Percentiles rank a stretch among this genome's conserved stretches.
Conservation (phyloP, 2,797 vertebrate species). For the Acropternis orthonyx region DNA sequence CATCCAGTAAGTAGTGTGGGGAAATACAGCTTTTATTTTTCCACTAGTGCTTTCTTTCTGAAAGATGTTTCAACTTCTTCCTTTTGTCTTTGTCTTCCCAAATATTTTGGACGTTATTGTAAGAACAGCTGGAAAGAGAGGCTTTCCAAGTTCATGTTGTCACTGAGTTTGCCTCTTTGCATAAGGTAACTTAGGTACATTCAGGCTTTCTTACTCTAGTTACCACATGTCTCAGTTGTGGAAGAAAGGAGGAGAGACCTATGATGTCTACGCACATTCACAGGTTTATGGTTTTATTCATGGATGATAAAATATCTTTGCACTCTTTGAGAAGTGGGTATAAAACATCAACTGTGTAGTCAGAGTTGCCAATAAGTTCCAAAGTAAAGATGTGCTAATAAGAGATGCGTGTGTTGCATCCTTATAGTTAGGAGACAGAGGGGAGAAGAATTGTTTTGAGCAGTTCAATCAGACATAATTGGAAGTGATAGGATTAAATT, state of each 20-base stretch:
- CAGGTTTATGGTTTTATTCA: neutral
- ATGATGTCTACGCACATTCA: neutral
- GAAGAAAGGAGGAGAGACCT: neutral
- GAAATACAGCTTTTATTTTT: neutral
- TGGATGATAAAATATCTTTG: neutral
- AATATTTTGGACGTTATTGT: neutral
- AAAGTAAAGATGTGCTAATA: neutral
- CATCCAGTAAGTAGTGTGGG: neutral
- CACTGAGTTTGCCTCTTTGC: neutral
- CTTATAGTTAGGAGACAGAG: neutral
- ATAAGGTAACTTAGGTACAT: neutral
- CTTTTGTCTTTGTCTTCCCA: neutral
- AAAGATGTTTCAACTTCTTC: neutral
- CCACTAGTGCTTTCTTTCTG: neutral
- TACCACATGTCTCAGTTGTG: neutral
- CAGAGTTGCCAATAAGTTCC: neutral
- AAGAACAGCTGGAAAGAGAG: neutral
- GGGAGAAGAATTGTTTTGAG: slow-evolving; percentile 30
- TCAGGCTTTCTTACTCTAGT: slow-evolving; percentile 13
- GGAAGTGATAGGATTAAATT: slow-evolving; percentile 51
- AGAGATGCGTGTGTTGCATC: neutral
- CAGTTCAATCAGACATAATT: slow-evolving; percentile 14
- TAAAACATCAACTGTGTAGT: neutral
- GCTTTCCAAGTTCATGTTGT: neutral
- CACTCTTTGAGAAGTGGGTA: neutral